Conservation (phyloP, 2,888 invertebrate species). For the Agrilus mali region DNA sequence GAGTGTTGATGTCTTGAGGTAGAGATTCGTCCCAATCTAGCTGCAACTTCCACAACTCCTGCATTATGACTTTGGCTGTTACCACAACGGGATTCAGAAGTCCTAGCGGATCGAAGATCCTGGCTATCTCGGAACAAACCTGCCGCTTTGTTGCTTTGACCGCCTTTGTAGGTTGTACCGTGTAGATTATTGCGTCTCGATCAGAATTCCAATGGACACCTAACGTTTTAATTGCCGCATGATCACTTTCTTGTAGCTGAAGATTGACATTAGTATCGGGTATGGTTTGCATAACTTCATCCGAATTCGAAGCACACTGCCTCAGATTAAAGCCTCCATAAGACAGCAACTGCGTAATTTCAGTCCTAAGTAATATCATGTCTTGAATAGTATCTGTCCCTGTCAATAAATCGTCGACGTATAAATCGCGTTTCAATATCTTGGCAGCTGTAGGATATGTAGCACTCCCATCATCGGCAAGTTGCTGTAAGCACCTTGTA, state of each 20-base stretch:
- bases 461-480: conserved; percentile 14
- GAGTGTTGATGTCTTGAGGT: conserved; percentile 8
- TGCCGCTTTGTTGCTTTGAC: conserved; percentile 1
- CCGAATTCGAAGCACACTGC: conserved; percentile 14
- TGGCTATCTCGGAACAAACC: conserved; percentile 9
- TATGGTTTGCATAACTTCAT: not conserved
- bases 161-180: no score
- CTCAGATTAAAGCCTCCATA: conserved; percentile 11
- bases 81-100: conserved; percentile 15
- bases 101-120: conserved; percentile 15
- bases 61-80: conserved; percentile 16
- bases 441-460: conserved; percentile 6
- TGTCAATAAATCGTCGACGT: conserved; percentile 12
- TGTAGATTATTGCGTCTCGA: conserved; percentile 3
- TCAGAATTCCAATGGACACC: conserved; percentile 3
- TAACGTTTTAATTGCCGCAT: conserved; percentile 1
- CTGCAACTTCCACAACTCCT: conserved; percentile 15
- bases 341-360: conserved; percentile 1
- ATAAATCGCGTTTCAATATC: conserved; percentile 18
- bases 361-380: conserved; percentile 7
- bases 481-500: conserved; percentile 7
- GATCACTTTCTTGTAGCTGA: not conserved
- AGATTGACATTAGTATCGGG: not conserved
- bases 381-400: conserved; percentile 6
- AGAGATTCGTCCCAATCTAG: conserved; percentile 18